Base-by-base conservation (phyloP, 2,888 invertebrate genomes). In the Volucella inanis region DNA sequence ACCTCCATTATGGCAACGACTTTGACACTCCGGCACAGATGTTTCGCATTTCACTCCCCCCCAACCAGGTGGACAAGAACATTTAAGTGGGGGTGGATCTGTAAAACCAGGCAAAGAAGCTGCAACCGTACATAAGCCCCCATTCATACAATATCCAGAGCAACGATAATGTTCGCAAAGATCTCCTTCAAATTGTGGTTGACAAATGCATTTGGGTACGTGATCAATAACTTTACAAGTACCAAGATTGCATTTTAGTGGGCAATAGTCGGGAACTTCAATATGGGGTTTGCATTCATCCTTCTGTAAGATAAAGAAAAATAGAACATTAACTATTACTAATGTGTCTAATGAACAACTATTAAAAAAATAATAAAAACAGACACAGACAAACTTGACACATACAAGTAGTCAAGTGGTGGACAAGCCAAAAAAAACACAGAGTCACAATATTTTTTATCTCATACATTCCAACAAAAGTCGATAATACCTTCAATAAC, bases 111-210 rank as follows among this genome's bases (percentile, higher is more conserved):
- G 90, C 79, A 91, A 43, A 71, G 89, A 90, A 49, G 89, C 91
- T 74, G 88, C 91, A 88, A 93, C 91, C 62, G 93, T 93, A 87
- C 95, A 95, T 72, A 93, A 89, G 47, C 94, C 95, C 84, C 94
- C 93, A 89, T 95, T 94, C 88, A 93, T 92, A 89, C 96, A 96
- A 90, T 93, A 94, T 8, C 94, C 94, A 2, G 95, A 94, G 89
- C 96, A 96, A 72, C 94, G 93, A 90, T 94, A 95, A 88, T 94
- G 93, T 90, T 95, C 94, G 92, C 96, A 96, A 62, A 93, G 91
- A 83, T 93, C 93, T 15, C 96, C 96, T 50, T 93, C 93, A 91
- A 94, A 96, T 61, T 93, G 93, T 0, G 94, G 92, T 41, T 93
- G 93, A 89, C 96, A 96, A 87, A 93, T 91, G 92, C 96, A 96